Conservation (phyloP, 2,888 invertebrate species). For the Agrotis exclamationis region DNA sequence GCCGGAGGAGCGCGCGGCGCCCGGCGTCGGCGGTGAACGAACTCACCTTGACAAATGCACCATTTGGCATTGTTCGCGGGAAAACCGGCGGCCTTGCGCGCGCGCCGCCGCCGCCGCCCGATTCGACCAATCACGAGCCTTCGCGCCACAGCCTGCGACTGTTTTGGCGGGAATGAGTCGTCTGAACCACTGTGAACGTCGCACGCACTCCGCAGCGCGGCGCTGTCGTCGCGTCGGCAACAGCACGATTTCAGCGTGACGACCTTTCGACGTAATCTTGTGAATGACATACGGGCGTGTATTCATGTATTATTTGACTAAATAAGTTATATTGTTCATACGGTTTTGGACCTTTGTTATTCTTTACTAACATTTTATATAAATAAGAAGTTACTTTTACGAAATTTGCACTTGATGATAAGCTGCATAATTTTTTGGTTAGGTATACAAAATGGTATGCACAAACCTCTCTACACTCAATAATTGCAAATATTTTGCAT, state of each 20-base stretch:
- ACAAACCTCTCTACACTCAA: not conserved
- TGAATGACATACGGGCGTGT: conserved; percentile 77
- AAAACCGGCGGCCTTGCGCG: conserved; percentile 91
- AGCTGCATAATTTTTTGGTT: not conserved
- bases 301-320: conserved; percentile 65
- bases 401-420: not conserved
- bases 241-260: conserved; percentile 78
- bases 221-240: conserved; percentile 74
- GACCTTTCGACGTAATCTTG: conserved; percentile 80
- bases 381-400: not conserved
- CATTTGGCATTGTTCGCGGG: conserved; percentile 92
- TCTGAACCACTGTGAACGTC: conserved; percentile 70
- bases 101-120: conserved; percentile 81
- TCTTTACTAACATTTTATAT: conserved; percentile 13
- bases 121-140: conserved; percentile 85
- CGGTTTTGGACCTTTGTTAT: conserved; percentile 17
- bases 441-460: not conserved
- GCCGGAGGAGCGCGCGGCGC: conserved; percentile 76
- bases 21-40: conserved; percentile 90
- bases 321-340: conserved; percentile 60
- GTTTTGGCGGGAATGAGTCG: conserved; percentile 85
- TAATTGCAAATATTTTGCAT: conserved; percentile 16
- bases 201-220: conserved; percentile 74
- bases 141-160: conserved; percentile 90
- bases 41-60: conserved; percentile 92